Percentiles rank a stretch among this genome's conserved stretches.
These are phyloP conservation scores for Campaea margaritaria DNA, from an alignment of 2,888 invertebrate species.

Conservation along the genomic window DNA sequence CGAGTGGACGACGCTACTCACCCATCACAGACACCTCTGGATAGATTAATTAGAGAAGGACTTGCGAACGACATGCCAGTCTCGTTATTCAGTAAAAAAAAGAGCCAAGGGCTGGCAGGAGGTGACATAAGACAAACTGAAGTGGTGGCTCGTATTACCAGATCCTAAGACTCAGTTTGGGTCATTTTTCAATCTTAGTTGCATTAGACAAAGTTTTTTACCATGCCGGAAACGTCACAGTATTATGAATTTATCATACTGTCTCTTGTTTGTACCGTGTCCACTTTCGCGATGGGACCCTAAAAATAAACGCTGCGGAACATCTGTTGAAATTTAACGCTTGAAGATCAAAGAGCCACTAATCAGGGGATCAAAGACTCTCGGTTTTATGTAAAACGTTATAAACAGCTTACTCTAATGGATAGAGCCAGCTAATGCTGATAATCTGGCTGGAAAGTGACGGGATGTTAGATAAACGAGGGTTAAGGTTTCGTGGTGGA, in stretches of 20 bases:
- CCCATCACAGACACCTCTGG: no score
- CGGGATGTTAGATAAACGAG: slow-evolving; percentile 15
- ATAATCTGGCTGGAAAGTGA: slow-evolving; percentile 26
- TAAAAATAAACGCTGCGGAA: slow-evolving; percentile 35
- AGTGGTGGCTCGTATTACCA: no score
- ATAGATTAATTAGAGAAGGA: no score
- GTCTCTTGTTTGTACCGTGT: neutral
- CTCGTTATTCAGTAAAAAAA: no score
- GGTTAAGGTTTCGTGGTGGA: slow-evolving; percentile 1
- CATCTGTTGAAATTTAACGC: slow-evolving; percentile 50
- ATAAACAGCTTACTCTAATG: slow-evolving; percentile 38
- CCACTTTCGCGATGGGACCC: slow-evolving; percentile 22
- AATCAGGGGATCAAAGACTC: slow-evolving; percentile 54
- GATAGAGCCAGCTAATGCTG: slow-evolving; percentile 28
- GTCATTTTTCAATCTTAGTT: no score
- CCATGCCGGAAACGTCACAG: no score
- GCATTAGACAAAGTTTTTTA: no score
- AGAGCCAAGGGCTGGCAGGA: no score
- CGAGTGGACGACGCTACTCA: no score
- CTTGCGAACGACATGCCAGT: no score
- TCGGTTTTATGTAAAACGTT: slow-evolving; percentile 42
- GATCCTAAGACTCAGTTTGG: no score
- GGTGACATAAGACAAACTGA: no score
- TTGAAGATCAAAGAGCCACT: slow-evolving; percentile 49
- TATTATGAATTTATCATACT: slow-evolving; percentile 12